Percentiles rank a stretch among this genome's conserved stretches.
phyloP scores from a whole-genome alignment of 1,140 invertebrate species.

The Episyrphus balteatus region DNA sequence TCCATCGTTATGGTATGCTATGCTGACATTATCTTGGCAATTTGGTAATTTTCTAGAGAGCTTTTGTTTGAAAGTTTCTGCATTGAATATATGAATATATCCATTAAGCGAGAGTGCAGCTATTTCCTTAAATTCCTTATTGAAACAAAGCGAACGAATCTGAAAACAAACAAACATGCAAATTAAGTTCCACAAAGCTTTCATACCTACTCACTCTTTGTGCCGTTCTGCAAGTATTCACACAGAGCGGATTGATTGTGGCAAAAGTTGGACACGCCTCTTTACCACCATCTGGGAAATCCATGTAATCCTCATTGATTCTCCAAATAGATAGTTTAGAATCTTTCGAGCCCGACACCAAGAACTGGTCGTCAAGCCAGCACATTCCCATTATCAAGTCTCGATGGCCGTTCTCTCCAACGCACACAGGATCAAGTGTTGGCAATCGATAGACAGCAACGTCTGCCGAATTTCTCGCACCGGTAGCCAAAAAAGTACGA shows the following conservation, averaged over 20 bases:
- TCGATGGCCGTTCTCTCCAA: conserved; percentile 83
- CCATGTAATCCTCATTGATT: conserved; percentile 48
- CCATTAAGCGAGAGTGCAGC: conserved; percentile 87
- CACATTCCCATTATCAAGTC: conserved; percentile 94
- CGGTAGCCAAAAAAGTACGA: conserved; percentile 78
- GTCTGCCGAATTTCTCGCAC: conserved; percentile 83
- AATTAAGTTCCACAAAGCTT: not conserved
- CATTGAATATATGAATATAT: conserved; percentile 86
- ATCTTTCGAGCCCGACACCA: conserved; percentile 87
- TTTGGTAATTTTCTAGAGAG: conserved; percentile 77
- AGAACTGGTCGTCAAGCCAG: conserved; percentile 92
- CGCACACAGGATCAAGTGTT: conserved; percentile 84
- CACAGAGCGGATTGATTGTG: conserved; percentile 54
- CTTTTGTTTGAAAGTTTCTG: conserved; percentile 73
- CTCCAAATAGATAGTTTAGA: conserved; percentile 73
- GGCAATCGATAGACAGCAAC: conserved; percentile 87
- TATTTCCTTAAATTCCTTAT: conserved; percentile 74
- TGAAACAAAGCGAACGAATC: conserved; percentile 81
- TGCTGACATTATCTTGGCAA: conserved; percentile 85
- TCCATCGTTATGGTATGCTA: conserved; percentile 69
- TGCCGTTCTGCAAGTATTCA: conserved; percentile 61
- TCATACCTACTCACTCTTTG: conserved; percentile 38
- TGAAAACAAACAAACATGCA: conserved; percentile 20
- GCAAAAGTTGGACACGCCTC: conserved; percentile 44
- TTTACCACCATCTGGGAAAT: conserved; percentile 41